These are phyloP conservation scores for Scarus forsteni DNA, from an alignment of 2,797 vertebrate species.

Conservation along the genomic window DNA sequence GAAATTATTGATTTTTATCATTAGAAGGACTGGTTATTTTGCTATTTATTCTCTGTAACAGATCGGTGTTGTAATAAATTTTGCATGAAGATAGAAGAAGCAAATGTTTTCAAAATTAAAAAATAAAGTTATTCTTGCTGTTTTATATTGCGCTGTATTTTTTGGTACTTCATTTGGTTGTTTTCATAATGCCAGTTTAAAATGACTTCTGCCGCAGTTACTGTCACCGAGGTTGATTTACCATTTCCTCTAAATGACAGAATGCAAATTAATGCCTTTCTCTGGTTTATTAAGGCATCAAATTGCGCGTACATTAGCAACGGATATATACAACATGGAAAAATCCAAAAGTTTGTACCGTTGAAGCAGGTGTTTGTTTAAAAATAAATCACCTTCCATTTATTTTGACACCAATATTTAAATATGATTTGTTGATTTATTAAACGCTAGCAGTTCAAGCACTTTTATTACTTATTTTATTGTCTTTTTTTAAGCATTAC, in stretches of 20 bases:
- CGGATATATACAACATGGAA: neutral
- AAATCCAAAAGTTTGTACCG: neutral
- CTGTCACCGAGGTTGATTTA: slow-evolving; percentile 27
- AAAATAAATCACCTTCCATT: neutral
- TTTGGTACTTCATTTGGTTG: slow-evolving; percentile 21
- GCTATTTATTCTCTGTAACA: neutral
- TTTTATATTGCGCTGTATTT: slow-evolving; percentile 14
- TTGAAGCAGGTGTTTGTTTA: neutral
- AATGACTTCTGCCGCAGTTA: slow-evolving; percentile 23
- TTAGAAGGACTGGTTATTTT: slow-evolving; percentile 1
- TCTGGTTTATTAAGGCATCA: neutral
- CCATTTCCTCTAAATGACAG: slow-evolving; percentile 5
- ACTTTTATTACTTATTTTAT: no score
- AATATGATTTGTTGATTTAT: no score
- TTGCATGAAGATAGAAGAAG: neutral
- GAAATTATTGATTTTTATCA: slow-evolving; percentile 12
- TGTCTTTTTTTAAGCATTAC: no score
- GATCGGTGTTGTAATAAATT: slow-evolving; percentile 8
- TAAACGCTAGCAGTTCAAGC: no score
- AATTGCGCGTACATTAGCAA: slow-evolving; percentile 8
- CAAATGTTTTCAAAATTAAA: slow-evolving; percentile 4
- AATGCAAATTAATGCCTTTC: neutral
- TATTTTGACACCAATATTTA: neutral
- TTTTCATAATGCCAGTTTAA: slow-evolving; percentile 21
- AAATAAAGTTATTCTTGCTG: neutral